phyloP scores from a whole-genome alignment of 30 jellyfish, hydroid and myxozoan genomes.

The Euphysa ruthae region DNA sequence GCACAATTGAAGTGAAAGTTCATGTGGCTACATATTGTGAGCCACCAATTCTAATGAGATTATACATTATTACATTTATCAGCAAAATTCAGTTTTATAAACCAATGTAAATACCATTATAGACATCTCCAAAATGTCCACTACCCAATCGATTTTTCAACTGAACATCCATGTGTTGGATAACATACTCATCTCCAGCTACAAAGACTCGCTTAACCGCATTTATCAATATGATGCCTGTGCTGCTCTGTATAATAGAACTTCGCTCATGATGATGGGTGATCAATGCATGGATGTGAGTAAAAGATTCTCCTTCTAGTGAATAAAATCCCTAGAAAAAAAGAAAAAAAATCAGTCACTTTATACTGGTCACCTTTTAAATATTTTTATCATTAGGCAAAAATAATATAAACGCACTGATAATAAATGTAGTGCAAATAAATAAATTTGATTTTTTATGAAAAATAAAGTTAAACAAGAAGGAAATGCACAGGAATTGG shows the following conservation, averaged over 20 bases:
- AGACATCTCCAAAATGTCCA: slow-evolving; percentile 93
- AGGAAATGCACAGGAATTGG: too few relatives aligned
- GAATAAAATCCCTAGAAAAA: slow-evolving; percentile 49
- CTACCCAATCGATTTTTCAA: slow-evolving; percentile 54
- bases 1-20: too few relatives aligned
- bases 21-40: too few relatives aligned
- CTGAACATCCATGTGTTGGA: slow-evolving; percentile 43
- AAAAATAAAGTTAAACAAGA: too few relatives aligned
- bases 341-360: background rate
- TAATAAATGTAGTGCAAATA: too few relatives aligned
- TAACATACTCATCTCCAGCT: slow-evolving; percentile 56
- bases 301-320: slow-evolving; percentile 63
- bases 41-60: too few relatives aligned
- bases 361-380: too few relatives aligned
- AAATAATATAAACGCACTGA: too few relatives aligned
- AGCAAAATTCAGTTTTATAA: too few relatives aligned
- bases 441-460: too few relatives aligned
- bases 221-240: slow-evolving; percentile 40
- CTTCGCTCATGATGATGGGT: slow-evolving; percentile 57
- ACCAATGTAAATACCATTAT: slow-evolving; percentile 42
- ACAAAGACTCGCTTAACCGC: slow-evolving; percentile 55
- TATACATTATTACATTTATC: too few relatives aligned
- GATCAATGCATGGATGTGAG: slow-evolving; percentile 30
- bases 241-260: slow-evolving; percentile 33
- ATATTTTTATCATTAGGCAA: too few relatives aligned